phyloP scores from a whole-genome alignment of 2,113 vertebrate species.

The Rhinolophus sinicus region DNA sequence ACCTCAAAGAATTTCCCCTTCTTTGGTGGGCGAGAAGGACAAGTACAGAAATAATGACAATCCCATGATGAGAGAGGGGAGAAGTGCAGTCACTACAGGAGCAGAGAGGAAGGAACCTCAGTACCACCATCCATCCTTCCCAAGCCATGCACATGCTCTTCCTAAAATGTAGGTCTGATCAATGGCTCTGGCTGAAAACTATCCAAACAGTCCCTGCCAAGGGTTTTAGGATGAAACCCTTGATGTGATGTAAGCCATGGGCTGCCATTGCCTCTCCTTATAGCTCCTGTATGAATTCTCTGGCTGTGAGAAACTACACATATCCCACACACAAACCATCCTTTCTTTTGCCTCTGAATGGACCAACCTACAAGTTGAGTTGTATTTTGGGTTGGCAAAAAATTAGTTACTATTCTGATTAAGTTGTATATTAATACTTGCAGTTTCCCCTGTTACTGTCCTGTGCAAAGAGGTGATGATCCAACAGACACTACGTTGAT shows the following conservation, averaged over 20 bases:
- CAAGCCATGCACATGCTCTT: background rate
- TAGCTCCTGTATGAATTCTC: background rate
- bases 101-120: background rate
- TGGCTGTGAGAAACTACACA: background rate
- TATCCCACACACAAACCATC: background rate
- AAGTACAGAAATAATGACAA: background rate
- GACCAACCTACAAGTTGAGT: background rate
- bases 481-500: background rate
- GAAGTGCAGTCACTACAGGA: background rate
- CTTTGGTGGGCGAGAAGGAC: background rate
- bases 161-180: background rate
- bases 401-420: background rate
- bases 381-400: background rate
- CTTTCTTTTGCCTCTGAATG: background rate
- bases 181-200: background rate
- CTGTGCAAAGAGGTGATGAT: background rate
- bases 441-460: background rate
- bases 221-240: background rate
- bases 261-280: background rate
- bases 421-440: background rate
- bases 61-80: background rate
- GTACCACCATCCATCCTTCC: accelerated
- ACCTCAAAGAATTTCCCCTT: background rate
- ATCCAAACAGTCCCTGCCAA: background rate
- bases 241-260: background rate